Base-by-base conservation (phyloP, 92 coral and sea anemone species). In the Montipora capitata region DNA sequence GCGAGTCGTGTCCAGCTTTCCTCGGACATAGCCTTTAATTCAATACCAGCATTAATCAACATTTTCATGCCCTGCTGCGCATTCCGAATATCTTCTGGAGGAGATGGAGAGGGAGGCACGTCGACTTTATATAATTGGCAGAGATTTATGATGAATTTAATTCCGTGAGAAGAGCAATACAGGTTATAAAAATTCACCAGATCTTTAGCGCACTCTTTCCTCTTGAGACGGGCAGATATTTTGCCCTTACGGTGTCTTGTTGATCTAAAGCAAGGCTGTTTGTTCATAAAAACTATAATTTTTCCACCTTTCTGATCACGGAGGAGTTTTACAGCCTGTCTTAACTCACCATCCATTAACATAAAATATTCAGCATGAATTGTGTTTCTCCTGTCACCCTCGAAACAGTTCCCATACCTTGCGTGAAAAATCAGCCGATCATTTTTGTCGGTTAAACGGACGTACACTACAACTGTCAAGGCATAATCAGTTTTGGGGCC, bases 211-310 rank as follows among this genome's bases (percentile, higher is more conserved):
- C 87, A 83, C 51, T 72, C 76, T 40, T 69, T 81, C n/a, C 7
- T 54, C 76, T 68, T 81, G 10, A 81, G 54, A 5, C 40, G 0
- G 0, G 59, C 72, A 10, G 49, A 10, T 3, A 4, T 43, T 7
- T 52, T 80, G 56, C 61, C 77, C 10, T 78, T 17, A 7, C 14
- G 81, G 16, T 81, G 77, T 3, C 18, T 27, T 2, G 87, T 83
- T 58, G 87, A 83, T 8, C 70, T 71, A 27, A 54, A 83, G 80
- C 87, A 83, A 20, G 87, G 87, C 49, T 83, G 87, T 43, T 82
- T 83, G 63, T 83, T 83, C 87, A 83, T 83, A 62, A 15, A 83
- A 27, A 83, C 18, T 7, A 0, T 35, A 13, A 83, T 73, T 1
- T 43, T 71, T 10, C 87, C 87, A 5, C 87, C 87, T 12, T 15